phyloP scores from a whole-genome alignment of 92 coral and sea anemone genomes.

The Heliopora coerulea region DNA sequence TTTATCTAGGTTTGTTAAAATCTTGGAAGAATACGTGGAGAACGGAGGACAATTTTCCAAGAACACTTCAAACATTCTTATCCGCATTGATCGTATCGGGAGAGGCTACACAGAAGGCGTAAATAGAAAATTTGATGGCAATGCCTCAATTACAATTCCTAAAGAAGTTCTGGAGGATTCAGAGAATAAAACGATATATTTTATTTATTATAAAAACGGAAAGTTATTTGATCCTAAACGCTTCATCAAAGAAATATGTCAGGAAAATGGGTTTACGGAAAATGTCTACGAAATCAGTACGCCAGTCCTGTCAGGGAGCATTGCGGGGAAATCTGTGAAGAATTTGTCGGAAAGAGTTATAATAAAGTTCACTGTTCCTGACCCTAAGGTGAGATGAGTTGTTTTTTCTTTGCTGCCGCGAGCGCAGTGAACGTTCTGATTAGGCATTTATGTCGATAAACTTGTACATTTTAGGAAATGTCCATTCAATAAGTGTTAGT shows the following conservation, averaged over 20 bases:
- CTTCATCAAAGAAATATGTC: slow-evolving; percentile 62
- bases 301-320: slow-evolving; percentile 83
- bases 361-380: slow-evolving; percentile 59
- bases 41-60: slow-evolving; percentile 85
- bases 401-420: too few species aligned
- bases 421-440: too few species aligned
- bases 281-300: slow-evolving; percentile 65
- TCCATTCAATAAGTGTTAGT: too few species aligned
- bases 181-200: slow-evolving; percentile 65
- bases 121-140: slow-evolving; percentile 39
- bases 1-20: slow-evolving; percentile 72
- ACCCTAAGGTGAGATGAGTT: slow-evolving; percentile 14
- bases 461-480: too few species aligned
- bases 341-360: slow-evolving; percentile 73
- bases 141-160: slow-evolving; percentile 66
- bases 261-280: slow-evolving; percentile 67
- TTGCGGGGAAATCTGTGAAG: slow-evolving; percentile 59
- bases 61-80: slow-evolving; percentile 74
- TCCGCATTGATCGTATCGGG: slow-evolving; percentile 52
- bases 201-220: slow-evolving; percentile 88
- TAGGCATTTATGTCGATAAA: too few species aligned
- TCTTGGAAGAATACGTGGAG: slow-evolving; percentile 78
- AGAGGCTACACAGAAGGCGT: slow-evolving; percentile 59
- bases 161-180: slow-evolving; percentile 58
- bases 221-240: slow-evolving; percentile 80